Percentiles rank a stretch among this genome's conserved stretches.
Conservation (phyloP, 2,113 vertebrate species). For the Lepisosteus oculatus region DNA sequence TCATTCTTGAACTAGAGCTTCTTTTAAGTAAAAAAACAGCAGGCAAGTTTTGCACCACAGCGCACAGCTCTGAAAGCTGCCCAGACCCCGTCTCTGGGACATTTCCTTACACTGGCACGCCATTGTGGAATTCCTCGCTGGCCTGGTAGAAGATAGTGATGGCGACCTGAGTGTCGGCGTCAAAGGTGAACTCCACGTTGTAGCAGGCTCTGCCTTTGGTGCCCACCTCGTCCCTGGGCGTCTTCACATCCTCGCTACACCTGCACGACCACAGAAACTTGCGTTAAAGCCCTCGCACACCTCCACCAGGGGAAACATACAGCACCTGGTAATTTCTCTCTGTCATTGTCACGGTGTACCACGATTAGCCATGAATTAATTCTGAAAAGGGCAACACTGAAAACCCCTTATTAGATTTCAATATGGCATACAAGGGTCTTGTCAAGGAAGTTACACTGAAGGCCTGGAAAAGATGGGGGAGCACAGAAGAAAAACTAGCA, state of each 20-base stretch:
- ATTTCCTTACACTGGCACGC: constrained; percentile 81
- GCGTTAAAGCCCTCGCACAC: too few species aligned
- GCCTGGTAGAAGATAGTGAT: constrained; percentile 98
- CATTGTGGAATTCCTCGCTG: constrained; percentile 89
- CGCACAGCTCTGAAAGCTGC: background rate
- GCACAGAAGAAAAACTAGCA: too few species aligned
- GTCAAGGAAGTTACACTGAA: too few species aligned
- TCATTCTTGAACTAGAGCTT: too few species aligned
- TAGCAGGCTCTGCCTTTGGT: constrained; percentile 77
- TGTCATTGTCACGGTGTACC: too few species aligned
- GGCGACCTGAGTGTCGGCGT: constrained; percentile 86
- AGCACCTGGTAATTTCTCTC: too few species aligned
- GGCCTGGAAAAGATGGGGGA: too few species aligned
- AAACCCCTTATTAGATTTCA: too few species aligned
- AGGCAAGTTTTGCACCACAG: background rate
- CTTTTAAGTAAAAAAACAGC: background rate
- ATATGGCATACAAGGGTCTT: too few species aligned
- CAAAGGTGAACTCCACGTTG: constrained; percentile 96
- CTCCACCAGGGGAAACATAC: too few species aligned
- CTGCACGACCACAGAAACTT: constrained; percentile 45
- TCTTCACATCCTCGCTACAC: constrained; percentile 87
- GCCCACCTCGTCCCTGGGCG: constrained; percentile 71
- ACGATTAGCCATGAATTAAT: too few species aligned
- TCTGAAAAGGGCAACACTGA: too few species aligned
- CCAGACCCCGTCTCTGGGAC: background rate